Base-by-base conservation (phyloP, 2,797 vertebrate species). In the Lerista edwardsae region DNA sequence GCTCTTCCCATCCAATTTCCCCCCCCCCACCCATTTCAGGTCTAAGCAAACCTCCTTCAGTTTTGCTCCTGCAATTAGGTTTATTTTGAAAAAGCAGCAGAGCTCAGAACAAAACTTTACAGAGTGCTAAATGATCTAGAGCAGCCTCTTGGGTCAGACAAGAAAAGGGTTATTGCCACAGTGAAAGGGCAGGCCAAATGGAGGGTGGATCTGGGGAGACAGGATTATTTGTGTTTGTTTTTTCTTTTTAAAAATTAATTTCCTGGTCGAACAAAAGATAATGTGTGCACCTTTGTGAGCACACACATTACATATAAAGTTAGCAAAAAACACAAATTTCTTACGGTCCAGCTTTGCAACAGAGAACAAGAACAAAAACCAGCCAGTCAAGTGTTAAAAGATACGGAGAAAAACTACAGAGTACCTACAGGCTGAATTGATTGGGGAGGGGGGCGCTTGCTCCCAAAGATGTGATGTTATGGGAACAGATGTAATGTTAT, bases 381-480 rank as follows among this genome's bases (percentile, higher is more conserved):
- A 15, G 91, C 93, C 95, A 92, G 91, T 90, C 94, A 95, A 95
- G 94, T 96, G 94, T 96, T 94, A n/a, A 0, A 55, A 91, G 92
- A 95, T 92, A 96, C 93, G 19, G 91, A 95, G 88, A 95, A 93
- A 93, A 95, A 94, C 93, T 94, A 94, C 92, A 92, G 95, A 96
- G 94, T 94, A 96, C 95, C 95, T 96, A 95, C 92, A 44, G 93
- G 90, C 93, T 91, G 93, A 95, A 96, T 95, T 94, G 93, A n/a
- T 6, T 23, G 47, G 47, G 47, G 47, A 51, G 6, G 14, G 6
- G 47, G 47, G 14, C 9, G 41, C 23, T 94, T 94, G 87, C 95
- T 96, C 95, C 95, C 93, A 94, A 91, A 92, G 86, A 91, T 89
- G 92, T 94, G 93, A 93, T 94, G 91, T 87, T 86, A 85, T 90